phyloP scores from a whole-genome alignment of 2,888 invertebrate genomes.

The Pecten maximus region DNA sequence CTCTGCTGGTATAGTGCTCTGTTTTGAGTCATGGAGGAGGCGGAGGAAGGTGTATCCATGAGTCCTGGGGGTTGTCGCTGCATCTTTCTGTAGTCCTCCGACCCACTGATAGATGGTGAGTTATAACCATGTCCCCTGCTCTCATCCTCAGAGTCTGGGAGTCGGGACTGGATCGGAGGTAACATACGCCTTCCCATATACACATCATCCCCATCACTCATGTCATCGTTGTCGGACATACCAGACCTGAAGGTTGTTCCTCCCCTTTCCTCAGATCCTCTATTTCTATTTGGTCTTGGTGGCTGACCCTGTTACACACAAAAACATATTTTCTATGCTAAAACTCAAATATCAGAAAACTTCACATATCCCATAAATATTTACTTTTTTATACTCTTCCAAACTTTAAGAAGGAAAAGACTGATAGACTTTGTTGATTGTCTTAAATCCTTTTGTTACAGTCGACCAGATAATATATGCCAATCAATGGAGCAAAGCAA shows the following conservation, averaged over 20 bases:
- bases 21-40: conserved; percentile 49
- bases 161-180: conserved; percentile 46
- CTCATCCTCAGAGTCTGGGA: conserved; percentile 44
- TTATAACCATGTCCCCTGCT: conserved; percentile 50
- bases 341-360: too few species aligned
- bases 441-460: too few species aligned
- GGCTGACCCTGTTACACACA: conserved; percentile 57
- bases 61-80: conserved; percentile 58
- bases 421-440: too few species aligned
- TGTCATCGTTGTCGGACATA: conserved; percentile 56
- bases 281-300: conserved; percentile 52
- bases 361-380: too few species aligned
- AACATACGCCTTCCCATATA: conserved; percentile 37
- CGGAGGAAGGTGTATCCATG: conserved; percentile 64
- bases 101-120: conserved; percentile 62
- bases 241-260: conserved; percentile 61
- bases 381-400: too few species aligned
- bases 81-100: conserved; percentile 54
- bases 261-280: conserved; percentile 55
- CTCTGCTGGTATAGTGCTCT: conserved; percentile 42
- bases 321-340: neutral
- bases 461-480: too few species aligned
- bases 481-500: too few species aligned
- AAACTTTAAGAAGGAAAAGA: too few species aligned
- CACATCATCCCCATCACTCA: conserved; percentile 52